These are phyloP conservation scores for Branchinecta sandiegonensis DNA, from an alignment of 2,888 invertebrate species.

Conservation along the genomic window DNA sequence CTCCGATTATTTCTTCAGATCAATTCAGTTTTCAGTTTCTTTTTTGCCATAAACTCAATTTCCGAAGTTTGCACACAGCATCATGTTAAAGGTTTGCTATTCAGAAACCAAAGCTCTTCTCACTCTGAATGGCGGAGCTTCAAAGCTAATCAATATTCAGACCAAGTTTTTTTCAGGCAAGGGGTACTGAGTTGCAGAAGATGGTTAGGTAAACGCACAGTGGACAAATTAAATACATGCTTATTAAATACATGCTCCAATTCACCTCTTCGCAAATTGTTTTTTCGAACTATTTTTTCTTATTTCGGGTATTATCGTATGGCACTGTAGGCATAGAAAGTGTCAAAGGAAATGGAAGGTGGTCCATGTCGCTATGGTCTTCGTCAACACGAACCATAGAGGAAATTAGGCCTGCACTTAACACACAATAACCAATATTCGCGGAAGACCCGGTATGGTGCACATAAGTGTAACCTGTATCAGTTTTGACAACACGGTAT, in stretches of 20 bases:
- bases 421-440: neutral
- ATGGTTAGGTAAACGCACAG: neutral
- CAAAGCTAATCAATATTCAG: neutral
- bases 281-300: slow-evolving; percentile 5
- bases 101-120: too few relatives aligned
- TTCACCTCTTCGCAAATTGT: neutral
- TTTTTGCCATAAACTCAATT: too few relatives aligned
- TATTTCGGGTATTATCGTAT: neutral
- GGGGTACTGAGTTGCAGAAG: neutral
- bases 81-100: too few relatives aligned
- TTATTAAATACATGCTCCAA: neutral
- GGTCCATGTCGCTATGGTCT: neutral
- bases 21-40: too few relatives aligned
- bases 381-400: too few relatives aligned
- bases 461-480: neutral
- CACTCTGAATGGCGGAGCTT: too few relatives aligned
- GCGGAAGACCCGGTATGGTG: neutral
- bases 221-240: neutral
- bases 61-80: too few relatives aligned
- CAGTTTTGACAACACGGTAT: neutral
- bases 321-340: neutral
- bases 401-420: too few relatives aligned
- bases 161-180: neutral
- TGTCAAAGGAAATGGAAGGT: neutral
- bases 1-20: too few relatives aligned